Percentiles rank a stretch among this genome's conserved stretches.
phyloP scores from a whole-genome alignment of 2,797 vertebrate species.

The Microtus agrestis region DNA sequence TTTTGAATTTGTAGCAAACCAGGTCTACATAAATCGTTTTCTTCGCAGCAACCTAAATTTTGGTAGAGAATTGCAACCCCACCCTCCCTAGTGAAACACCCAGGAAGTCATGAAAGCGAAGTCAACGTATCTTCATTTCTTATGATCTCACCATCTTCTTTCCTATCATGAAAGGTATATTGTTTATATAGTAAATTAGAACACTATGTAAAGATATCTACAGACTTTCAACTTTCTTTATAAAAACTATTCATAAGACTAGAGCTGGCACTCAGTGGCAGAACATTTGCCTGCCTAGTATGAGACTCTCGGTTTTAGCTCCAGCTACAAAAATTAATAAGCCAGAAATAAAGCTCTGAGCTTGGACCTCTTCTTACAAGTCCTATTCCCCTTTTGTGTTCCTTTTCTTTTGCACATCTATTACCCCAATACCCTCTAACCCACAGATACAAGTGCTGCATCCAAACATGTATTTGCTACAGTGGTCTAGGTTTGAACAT shows the following conservation, averaged over 20 bases:
- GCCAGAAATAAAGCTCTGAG: neutral
- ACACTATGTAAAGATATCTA: slow-evolving; percentile 4
- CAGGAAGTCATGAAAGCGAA: neutral
- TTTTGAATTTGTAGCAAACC: slow-evolving; percentile 35
- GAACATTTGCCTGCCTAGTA: neutral
- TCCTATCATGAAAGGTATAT: neutral
- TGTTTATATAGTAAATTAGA: neutral
- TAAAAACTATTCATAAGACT: neutral
- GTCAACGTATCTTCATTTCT: slow-evolving; percentile 15
- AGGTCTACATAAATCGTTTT: neutral
- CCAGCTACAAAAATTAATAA: neutral
- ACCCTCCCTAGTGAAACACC: neutral
- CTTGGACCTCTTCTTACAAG: neutral
- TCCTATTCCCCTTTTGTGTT: neutral
- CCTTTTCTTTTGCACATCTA: neutral
- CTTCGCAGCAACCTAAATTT: neutral
- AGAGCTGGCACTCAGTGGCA: neutral
- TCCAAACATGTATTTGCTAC: neutral
- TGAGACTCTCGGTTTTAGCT: neutral
- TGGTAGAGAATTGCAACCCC: neutral
- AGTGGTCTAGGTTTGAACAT: neutral
- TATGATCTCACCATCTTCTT: neutral
- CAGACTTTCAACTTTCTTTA: neutral
- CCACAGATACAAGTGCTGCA: neutral
- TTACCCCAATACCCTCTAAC: neutral